Evolutionary conservation across 1,140 invertebrate genomes (phyloP).

Genomic region (Cydia splendana): DNA sequence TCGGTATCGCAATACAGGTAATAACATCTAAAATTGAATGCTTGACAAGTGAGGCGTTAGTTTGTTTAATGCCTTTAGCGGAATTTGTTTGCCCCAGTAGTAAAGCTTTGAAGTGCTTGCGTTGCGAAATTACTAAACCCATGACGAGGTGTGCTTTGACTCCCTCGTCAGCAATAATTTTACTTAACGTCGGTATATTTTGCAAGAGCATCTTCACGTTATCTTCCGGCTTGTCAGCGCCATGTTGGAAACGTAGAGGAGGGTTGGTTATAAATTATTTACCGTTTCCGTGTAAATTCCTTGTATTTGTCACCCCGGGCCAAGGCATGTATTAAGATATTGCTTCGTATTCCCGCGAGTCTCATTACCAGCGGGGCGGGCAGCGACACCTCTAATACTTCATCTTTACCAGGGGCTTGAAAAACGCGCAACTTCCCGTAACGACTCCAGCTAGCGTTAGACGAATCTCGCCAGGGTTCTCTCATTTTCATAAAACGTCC

Average conservation of each 20-base stretch:
- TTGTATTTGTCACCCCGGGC: conserved; percentile 72
- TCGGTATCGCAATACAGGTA: conserved; percentile 35
- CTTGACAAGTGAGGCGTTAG: conserved; percentile 40
- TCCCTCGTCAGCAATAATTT: conserved; percentile 61
- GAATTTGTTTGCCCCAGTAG: conserved; percentile 45
- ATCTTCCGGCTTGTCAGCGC: conserved; percentile 56
- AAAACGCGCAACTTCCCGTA: conserved; percentile 48
- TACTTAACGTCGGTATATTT: conserved; percentile 52
- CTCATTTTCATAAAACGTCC: conserved; percentile 51
- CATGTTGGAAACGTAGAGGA: conserved; percentile 58
- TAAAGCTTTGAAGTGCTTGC: conserved; percentile 53
- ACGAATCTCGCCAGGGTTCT: conserved; percentile 40
- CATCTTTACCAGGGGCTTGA: conserved; percentile 58
- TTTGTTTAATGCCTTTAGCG: conserved; percentile 39
- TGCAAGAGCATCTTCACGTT: conserved; percentile 52
- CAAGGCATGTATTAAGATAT: conserved; percentile 77
- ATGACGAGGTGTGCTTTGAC: conserved; percentile 42
- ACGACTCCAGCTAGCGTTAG: conserved; percentile 43
- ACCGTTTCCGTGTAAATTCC: conserved; percentile 69
- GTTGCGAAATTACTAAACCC: conserved; percentile 50
- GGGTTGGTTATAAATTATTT: conserved; percentile 76
- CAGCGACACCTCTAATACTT: conserved; percentile 72
- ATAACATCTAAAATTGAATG: conserved; percentile 42
- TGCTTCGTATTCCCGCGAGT: conserved; percentile 74
- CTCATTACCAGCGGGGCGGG: conserved; percentile 68